Percentiles rank a stretch among this genome's conserved stretches.
Conservation (phyloP, 2,797 vertebrate species). For the Mormyrus hasselquistii region DNA sequence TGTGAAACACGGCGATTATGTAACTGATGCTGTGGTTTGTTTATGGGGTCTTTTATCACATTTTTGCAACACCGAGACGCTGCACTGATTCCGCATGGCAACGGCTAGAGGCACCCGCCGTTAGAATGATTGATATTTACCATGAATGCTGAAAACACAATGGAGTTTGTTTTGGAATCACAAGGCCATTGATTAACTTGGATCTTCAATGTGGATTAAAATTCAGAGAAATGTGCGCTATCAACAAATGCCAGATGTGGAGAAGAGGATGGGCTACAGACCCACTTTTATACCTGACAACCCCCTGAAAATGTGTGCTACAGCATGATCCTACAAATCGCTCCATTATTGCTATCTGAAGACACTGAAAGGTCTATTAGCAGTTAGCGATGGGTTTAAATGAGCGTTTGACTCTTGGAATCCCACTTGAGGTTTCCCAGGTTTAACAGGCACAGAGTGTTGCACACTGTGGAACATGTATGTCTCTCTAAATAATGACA, state of each 20-base stretch:
- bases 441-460: neutral
- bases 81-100: neutral
- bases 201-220: slow-evolving; percentile 25
- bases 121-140: slow-evolving; percentile 17
- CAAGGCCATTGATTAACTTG: slow-evolving; percentile 26
- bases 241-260: slow-evolving; percentile 23
- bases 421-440: neutral
- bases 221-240: slow-evolving; percentile 28
- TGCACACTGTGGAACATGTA: neutral
- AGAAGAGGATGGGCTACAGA: neutral
- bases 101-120: neutral
- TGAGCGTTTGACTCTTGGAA: neutral
- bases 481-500: neutral
- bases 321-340: neutral
- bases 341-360: slow-evolving; percentile 2
- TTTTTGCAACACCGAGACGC: slow-evolving; percentile 18
- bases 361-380: slow-evolving; percentile 17
- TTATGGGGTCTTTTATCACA: slow-evolving; percentile 15
- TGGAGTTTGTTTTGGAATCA: slow-evolving; percentile 39
- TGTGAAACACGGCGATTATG: slow-evolving; percentile 22
- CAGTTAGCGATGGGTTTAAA: neutral
- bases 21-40: slow-evolving; percentile 19
- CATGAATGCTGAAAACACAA: slow-evolving; percentile 14
- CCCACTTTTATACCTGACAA: neutral
- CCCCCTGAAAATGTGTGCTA: neutral